Percentiles rank a stretch among this genome's conserved stretches.
These are phyloP conservation scores for Acipenser oxyrinchus DNA, from an alignment of 2,797 vertebrate genomes.

Conservation along the genomic window DNA sequence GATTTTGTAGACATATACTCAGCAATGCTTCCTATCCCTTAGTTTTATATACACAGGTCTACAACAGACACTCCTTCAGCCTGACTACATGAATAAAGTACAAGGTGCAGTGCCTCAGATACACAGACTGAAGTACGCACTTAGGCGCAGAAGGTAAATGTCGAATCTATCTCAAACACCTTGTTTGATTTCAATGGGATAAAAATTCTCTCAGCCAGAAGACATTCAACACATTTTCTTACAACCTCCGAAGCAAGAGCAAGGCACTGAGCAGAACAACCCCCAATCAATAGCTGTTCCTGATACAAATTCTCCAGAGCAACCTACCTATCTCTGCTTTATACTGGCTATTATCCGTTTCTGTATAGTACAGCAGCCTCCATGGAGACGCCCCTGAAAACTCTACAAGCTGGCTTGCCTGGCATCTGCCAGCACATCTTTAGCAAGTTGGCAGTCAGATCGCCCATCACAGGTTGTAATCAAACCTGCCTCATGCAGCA, in stretches of 20 bases:
- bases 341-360: no score
- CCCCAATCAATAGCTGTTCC: slow-evolving; percentile 10
- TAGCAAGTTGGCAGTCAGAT: slow-evolving; percentile 84
- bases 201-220: slow-evolving; percentile 22
- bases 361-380: slow-evolving; percentile 5
- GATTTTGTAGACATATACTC: no score
- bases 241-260: not conserved
- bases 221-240: not conserved
- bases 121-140: slow-evolving; percentile 22
- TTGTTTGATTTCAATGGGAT: slow-evolving; percentile 30
- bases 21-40: slow-evolving; percentile 11
- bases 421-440: slow-evolving; percentile 95
- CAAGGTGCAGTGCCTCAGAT: slow-evolving; percentile 2
- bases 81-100: slow-evolving; percentile 28
- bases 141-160: slow-evolving; percentile 30
- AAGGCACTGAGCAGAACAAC: not conserved
- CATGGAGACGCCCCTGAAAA: slow-evolving; percentile 31
- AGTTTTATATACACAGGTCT: slow-evolving; percentile 34
- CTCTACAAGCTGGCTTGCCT: slow-evolving; percentile 61
- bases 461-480: slow-evolving; percentile 91
- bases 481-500: slow-evolving; percentile 86
- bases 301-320: slow-evolving; percentile 2
- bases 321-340: slow-evolving; percentile 9
- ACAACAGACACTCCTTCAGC: slow-evolving; percentile 38
- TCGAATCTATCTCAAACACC: slow-evolving; percentile 29